Conservation (phyloP, 2,797 vertebrate genomes). For the Halcyon leucocephala region DNA sequence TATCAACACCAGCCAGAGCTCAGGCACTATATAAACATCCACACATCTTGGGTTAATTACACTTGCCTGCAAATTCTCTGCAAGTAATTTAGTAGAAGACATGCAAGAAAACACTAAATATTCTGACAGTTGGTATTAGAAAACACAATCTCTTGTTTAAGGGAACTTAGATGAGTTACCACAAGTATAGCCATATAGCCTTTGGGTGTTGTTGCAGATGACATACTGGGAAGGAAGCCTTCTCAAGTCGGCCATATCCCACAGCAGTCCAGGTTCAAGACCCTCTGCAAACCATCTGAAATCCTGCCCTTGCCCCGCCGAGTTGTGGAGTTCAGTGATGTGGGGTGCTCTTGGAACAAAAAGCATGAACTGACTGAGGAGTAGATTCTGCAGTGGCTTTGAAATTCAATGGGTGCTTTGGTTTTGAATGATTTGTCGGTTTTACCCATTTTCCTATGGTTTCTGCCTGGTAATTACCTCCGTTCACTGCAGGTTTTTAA, state of each 20-base stretch:
- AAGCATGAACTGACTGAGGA: background rate
- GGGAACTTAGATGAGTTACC: background rate
- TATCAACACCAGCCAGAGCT: constrained; percentile 44
- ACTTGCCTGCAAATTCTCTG: background rate
- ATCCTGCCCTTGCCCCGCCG: background rate
- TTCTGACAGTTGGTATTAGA: background rate
- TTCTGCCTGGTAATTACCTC: background rate
- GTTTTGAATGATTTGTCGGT: background rate
- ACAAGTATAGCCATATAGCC: background rate
- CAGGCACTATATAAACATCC: constrained; percentile 35
- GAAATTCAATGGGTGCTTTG: background rate
- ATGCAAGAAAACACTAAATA: background rate
- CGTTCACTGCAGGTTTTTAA: background rate
- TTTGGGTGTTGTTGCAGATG: background rate
- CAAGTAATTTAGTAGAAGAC: background rate
- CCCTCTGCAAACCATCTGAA: background rate
- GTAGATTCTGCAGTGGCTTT: background rate
- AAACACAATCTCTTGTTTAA: background rate
- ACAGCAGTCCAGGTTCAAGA: background rate
- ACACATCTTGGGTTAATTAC: constrained; percentile 52
- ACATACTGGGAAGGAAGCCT: background rate
- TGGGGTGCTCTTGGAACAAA: background rate
- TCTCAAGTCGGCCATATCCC: background rate
- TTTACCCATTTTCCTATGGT: background rate
- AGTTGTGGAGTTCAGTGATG: background rate